Evolutionary conservation across 2,113 vertebrate genomes (phyloP).

Genomic region (Mustela lutreola): DNA sequence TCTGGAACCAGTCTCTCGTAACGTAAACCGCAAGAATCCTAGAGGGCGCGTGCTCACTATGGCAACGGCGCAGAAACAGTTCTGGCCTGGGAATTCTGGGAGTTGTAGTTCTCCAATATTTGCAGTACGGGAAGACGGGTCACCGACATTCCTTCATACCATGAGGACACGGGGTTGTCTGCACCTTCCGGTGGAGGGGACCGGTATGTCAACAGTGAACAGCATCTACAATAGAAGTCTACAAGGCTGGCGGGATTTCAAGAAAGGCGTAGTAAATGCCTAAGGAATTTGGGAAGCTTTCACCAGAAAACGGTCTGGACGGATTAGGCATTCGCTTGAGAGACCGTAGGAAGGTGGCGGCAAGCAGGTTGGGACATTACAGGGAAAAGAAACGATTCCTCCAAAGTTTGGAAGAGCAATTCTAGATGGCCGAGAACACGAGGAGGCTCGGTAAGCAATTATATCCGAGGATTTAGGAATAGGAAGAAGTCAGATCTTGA

Average conservation of each 20-base stretch:
- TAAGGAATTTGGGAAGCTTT: neutral
- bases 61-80: neutral
- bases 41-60: neutral
- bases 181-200: neutral
- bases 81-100: neutral
- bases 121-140: rapidly evolving
- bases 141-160: neutral
- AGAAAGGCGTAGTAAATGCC: neutral
- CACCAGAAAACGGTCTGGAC: neutral
- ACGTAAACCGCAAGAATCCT: neutral
- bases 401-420: neutral
- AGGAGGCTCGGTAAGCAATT: neutral
- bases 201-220: neutral
- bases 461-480: conserved; percentile 21
- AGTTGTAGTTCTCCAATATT: conserved; percentile 20
- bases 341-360: neutral
- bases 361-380: neutral
- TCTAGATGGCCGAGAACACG: neutral
- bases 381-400: neutral
- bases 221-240: neutral
- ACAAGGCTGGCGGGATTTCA: neutral
- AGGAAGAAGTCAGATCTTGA: neutral
- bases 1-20: neutral
- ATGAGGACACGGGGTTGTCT: rapidly evolving
- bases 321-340: neutral